Percentiles rank a stretch among this genome's conserved stretches.
phyloP scores from a whole-genome alignment of 2,888 invertebrate genomes.

The Aphidoletes aphidimyza region DNA sequence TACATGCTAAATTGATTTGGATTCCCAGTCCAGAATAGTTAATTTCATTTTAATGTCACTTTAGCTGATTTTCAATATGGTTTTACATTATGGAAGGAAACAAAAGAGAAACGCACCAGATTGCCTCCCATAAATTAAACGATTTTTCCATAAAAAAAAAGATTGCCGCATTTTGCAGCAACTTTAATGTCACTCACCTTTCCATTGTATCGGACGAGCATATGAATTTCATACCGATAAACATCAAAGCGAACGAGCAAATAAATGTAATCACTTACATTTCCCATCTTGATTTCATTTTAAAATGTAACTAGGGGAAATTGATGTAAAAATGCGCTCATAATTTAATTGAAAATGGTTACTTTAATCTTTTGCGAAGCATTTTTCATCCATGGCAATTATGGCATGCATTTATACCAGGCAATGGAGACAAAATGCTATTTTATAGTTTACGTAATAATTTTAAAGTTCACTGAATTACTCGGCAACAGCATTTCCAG shows the following conservation, averaged over 20 bases:
- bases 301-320: not conserved
- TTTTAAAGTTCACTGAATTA: no score
- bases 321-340: not conserved
- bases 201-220: not conserved
- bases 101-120: not conserved
- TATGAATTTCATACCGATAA: constrained; percentile 34
- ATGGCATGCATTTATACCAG: not conserved
- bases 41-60: constrained; percentile 38
- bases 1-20: no score
- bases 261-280: constrained; percentile 17
- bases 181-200: not conserved
- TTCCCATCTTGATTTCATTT: not conserved
- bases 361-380: constrained; percentile 27
- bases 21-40: not conserved
- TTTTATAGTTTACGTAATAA: not conserved
- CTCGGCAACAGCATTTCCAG: no score
- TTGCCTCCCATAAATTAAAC: constrained; percentile 14
- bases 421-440: not conserved
- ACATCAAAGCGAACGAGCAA: constrained; percentile 4
- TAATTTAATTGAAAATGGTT: constrained; percentile 37
- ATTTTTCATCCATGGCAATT: constrained; percentile 18
- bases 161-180: no score
- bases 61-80: not conserved
- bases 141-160: not conserved
- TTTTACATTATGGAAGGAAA: no score